phyloP scores from a whole-genome alignment of 2,797 vertebrate genomes.

The Tragopan temminckii region DNA sequence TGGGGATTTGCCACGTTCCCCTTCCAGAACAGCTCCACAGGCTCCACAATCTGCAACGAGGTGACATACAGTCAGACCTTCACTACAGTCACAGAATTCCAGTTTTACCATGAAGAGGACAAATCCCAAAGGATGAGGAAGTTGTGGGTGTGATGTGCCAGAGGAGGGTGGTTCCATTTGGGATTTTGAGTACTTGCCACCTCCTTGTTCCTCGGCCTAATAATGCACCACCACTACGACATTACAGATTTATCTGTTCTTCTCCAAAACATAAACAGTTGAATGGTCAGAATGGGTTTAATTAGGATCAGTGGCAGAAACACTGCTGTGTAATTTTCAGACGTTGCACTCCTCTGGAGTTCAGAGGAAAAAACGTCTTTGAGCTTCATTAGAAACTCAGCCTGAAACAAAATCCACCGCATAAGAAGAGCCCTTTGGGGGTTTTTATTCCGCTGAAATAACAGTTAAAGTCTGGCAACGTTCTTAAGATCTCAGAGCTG shows the following conservation, averaged over 20 bases:
- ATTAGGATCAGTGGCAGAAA: background rate
- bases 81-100: rapidly evolving
- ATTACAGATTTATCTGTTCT: background rate
- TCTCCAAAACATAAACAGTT: background rate
- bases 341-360: background rate
- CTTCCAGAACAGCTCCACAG: conserved; percentile 86
- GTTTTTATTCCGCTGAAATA: background rate
- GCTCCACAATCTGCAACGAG: conserved; percentile 86
- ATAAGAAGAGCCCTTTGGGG: background rate
- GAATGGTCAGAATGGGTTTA: too few relatives aligned
- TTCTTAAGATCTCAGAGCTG: background rate
- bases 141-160: background rate
- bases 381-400: background rate
- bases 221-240: background rate
- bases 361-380: background rate
- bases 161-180: background rate
- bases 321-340: background rate
- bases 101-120: background rate
- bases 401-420: background rate
- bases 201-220: background rate
- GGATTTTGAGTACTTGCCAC: background rate
- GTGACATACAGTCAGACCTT: background rate
- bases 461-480: background rate
- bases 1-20: conserved; percentile 87
- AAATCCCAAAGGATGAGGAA: background rate